phyloP scores from a whole-genome alignment of 2,797 vertebrate genomes.

The Pseudomugil gertrudae region DNA sequence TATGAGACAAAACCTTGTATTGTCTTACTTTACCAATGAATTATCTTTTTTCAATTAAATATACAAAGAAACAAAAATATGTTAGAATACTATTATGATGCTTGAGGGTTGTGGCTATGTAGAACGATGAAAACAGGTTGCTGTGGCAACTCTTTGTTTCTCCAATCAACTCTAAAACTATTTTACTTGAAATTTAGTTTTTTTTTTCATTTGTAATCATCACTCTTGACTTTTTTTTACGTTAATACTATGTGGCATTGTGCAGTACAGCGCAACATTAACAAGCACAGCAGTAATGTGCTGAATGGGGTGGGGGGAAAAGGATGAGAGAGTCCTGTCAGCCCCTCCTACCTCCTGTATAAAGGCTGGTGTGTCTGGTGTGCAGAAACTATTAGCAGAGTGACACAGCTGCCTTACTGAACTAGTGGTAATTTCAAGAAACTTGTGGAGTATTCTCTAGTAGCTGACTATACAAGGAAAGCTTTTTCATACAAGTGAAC shows the following conservation, averaged over 20 bases:
- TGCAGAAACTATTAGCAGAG: slow-evolving; percentile 82
- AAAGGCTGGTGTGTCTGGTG: slow-evolving; percentile 77
- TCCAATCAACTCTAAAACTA: slow-evolving; percentile 1
- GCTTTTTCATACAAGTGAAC: slow-evolving; percentile 47
- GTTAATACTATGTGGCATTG: slow-evolving; percentile 13
- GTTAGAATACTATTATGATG: background rate
- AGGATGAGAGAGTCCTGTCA: slow-evolving; percentile 71
- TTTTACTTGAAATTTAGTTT: background rate
- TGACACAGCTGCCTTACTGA: slow-evolving; percentile 82
- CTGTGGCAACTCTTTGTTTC: background rate
- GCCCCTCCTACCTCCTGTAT: slow-evolving; percentile 82
- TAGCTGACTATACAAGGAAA: slow-evolving; percentile 60
- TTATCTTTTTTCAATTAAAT: slow-evolving; percentile 10
- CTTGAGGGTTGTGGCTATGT: background rate
- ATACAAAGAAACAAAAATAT: slow-evolving; percentile 15
- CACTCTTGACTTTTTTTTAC: slow-evolving; percentile 1
- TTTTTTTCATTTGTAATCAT: slow-evolving; percentile 2
- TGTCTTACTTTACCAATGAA: slow-evolving; percentile 12
- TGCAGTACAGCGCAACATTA: slow-evolving; percentile 1
- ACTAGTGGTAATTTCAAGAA: slow-evolving; percentile 72
- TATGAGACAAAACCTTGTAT: background rate
- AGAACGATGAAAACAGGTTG: slow-evolving; percentile 21
- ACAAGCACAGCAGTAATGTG: slow-evolving; percentile 32
- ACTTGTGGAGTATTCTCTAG: slow-evolving; percentile 80
- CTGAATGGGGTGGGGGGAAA: slow-evolving; percentile 55